Conservation (phyloP, 2,113 vertebrate genomes). For the Colossoma macropomum region DNA sequence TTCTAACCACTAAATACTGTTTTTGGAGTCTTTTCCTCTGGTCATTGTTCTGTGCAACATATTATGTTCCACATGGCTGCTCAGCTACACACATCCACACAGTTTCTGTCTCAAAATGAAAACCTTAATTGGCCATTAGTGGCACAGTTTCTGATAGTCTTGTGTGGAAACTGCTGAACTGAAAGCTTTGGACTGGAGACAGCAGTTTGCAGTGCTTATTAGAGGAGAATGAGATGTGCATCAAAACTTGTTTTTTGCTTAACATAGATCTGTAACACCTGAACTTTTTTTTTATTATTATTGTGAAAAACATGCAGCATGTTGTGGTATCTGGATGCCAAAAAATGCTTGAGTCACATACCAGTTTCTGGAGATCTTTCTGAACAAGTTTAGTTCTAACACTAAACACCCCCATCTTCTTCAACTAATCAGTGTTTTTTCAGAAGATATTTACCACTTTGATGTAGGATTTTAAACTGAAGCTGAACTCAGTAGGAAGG, state of each 20-base stretch:
- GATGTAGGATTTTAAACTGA: background rate
- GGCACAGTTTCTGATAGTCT: conserved; percentile 16
- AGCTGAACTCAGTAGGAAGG: too few relatives aligned
- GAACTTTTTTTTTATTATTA: background rate
- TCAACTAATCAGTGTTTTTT: too few relatives aligned
- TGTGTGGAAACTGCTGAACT: conserved; percentile 15
- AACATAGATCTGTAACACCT: background rate
- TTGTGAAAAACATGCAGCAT: background rate
- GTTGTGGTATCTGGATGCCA: background rate
- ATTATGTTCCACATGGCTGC: conserved; percentile 36
- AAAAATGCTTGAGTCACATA: too few relatives aligned
- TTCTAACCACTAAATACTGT: conserved; percentile 43
- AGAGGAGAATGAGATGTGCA: background rate
- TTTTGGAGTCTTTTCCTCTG: conserved; percentile 32
- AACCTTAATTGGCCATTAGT: conserved; percentile 28
- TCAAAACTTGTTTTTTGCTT: background rate
- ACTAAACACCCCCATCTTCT: too few relatives aligned
- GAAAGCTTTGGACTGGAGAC: conserved; percentile 3
- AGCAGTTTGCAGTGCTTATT: conserved; percentile 22
- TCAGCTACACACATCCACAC: conserved; percentile 27
- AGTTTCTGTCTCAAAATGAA: conserved; percentile 14
- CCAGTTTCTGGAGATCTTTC: too few relatives aligned
- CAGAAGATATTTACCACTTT: too few relatives aligned
- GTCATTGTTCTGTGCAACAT: conserved; percentile 30
- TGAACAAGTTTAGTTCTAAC: too few relatives aligned